Conservation (phyloP, 2,888 invertebrate species). For the Merodon equestris region DNA sequence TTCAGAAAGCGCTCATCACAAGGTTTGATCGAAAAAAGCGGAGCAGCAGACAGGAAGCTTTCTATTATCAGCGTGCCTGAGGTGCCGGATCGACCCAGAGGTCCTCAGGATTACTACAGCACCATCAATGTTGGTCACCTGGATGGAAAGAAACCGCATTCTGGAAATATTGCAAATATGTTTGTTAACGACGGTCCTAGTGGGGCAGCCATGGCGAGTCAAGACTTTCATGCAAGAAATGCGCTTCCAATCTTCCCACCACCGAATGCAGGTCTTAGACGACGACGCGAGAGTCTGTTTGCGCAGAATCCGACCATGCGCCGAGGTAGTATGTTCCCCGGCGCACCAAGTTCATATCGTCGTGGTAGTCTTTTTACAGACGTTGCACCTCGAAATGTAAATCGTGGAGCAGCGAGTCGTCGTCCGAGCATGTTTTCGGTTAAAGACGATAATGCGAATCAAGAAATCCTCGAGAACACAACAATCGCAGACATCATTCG, state of each 20-base stretch:
- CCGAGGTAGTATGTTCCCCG: conserved; percentile 75
- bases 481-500: conserved; percentile 90
- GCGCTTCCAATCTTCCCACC: conserved; percentile 7
- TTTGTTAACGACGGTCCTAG: conserved; percentile 27
- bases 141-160: conserved; percentile 14
- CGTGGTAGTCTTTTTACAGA: conserved; percentile 75
- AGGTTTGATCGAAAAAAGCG: conserved; percentile 68
- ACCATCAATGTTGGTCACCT: conserved; percentile 72
- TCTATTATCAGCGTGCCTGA: conserved; percentile 76
- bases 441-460: conserved; percentile 73
- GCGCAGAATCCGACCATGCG: conserved; percentile 75
- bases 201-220: conserved; percentile 22
- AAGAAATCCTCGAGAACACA: conserved; percentile 86
- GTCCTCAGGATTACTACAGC: conserved; percentile 73
- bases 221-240: conserved; percentile 73
- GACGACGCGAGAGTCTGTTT: conserved; percentile 75
- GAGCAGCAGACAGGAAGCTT: conserved; percentile 72
- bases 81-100: conserved; percentile 68
- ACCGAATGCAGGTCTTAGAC: conserved; percentile 64
- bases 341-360: conserved; percentile 72
- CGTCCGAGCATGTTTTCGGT: conserved; percentile 76
- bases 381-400: conserved; percentile 66
- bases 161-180: conserved; percentile 23
- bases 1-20: conserved; percentile 76
- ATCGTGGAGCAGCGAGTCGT: conserved; percentile 71